A percentile compares a stretch with the other conserved stretches of the same genome.
phyloP scores from a whole-genome alignment of 1,140 invertebrate genomes.

The Xylocopa sonorina region DNA sequence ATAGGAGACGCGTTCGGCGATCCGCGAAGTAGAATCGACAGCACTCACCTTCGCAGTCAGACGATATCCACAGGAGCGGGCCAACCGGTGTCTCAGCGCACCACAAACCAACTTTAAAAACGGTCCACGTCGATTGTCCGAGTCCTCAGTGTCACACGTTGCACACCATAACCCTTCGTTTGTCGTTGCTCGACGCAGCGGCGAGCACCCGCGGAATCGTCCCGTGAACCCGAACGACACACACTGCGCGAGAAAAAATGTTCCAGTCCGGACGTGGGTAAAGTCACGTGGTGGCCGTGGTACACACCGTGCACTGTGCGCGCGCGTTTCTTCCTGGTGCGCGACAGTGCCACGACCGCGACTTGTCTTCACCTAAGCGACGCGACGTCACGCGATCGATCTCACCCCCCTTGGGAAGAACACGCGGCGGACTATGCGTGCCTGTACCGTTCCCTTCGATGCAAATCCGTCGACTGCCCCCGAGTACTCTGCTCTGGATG shows the following conservation, averaged over 20 bases:
- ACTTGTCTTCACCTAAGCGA: not conserved
- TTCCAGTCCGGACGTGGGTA: not conserved
- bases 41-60: constrained; percentile 51
- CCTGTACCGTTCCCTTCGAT: constrained; percentile 3
- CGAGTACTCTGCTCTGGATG: constrained; percentile 15
- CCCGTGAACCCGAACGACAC: constrained; percentile 20
- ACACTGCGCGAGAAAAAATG: constrained; percentile 19
- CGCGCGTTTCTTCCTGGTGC: not conserved
- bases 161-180: constrained; percentile 32
- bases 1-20: not conserved
- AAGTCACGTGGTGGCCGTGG: constrained; percentile 47
- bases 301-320: not conserved
- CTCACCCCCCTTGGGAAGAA: not conserved
- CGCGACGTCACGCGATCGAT: not conserved
- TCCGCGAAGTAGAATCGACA: not conserved
- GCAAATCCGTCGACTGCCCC: constrained; percentile 17
- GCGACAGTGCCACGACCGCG: not conserved
- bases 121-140: not conserved
- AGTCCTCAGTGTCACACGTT: constrained; percentile 44
- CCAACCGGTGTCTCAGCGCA: not conserved
- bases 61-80: constrained; percentile 37
- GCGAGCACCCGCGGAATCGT: not conserved
- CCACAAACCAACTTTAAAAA: constrained; percentile 34
- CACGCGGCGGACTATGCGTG: not conserved
- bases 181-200: too few relatives aligned